These are phyloP conservation scores for Spheniscus humboldti DNA, from an alignment of 2,797 vertebrate species.

Conservation along the genomic window DNA sequence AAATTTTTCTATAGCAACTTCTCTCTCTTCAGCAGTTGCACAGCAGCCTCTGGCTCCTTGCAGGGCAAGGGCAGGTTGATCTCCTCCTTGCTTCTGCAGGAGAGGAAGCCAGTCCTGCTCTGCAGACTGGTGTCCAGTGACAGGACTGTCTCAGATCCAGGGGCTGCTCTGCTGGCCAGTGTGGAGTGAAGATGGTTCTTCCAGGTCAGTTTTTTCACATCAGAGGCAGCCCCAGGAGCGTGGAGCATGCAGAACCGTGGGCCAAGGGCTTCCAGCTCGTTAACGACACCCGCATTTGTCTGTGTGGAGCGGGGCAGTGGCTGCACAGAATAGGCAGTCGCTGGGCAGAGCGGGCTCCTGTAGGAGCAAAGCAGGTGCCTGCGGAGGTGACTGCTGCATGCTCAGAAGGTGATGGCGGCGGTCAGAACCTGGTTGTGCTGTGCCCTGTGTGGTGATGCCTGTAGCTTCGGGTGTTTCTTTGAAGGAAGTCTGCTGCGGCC, in stretches of 20 bases:
- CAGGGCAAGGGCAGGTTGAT: not conserved
- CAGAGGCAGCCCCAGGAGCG: not conserved
- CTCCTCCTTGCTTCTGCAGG: not conserved
- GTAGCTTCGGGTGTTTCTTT: not conserved
- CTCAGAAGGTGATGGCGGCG: rapidly evolving
- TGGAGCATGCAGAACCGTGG: not conserved
- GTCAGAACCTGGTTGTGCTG: not conserved
- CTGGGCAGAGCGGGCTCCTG: not conserved
- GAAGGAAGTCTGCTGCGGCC: not conserved
- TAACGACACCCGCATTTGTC: rapidly evolving
- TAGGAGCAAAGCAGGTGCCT: not conserved
- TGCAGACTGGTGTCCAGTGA: not conserved
- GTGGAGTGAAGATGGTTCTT: not conserved
- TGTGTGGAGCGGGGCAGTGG: rapidly evolving
- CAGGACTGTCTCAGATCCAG: not conserved
- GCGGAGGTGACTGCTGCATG: rapidly evolving
- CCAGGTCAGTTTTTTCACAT: not conserved
- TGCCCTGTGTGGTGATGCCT: not conserved
- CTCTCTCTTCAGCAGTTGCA: not conserved
- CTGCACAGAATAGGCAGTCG: not conserved
- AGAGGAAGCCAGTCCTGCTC: not conserved
- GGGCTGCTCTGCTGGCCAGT: not conserved
- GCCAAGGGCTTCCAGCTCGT: not conserved
- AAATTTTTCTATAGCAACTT: not conserved
- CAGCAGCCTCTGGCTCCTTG: not conserved